Evolutionary conservation across 2,113 vertebrate species (phyloP), one percentile per base, ranked within the genome.

Genomic region (Turnix velox): DNA sequence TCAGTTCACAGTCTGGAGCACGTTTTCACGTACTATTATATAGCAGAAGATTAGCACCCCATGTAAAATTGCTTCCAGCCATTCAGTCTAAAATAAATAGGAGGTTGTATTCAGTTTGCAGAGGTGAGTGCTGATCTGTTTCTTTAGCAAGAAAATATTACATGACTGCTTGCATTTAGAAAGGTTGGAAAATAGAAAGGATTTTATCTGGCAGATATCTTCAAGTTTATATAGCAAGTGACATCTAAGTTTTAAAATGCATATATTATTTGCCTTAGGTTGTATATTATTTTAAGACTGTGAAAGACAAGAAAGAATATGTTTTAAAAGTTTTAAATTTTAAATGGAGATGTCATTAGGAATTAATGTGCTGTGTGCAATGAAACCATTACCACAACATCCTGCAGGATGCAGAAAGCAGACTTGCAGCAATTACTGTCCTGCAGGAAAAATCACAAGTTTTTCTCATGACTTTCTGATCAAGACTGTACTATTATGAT

Each of bases 391-490:
- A 75, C 23, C 48, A 49, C n/a, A 67, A 51, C 18, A 78, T 94
- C 83, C 80, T 93, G 48, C 55, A 75, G 52, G 61, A 74, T 68
- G 55, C 35, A 68, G 42, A 92, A 68, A 59, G 12, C 55, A 92
- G 72, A 75, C 55, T 37, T 43, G 17, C 12, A 72, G 73, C 81
- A 92, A 93, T 94, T 96, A 84, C 28, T 79, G 45, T 73, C 58
- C 62, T 54, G 54, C 49, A 81, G 68, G 42, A 88, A 92, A 94
- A 95, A 93, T 84, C 88, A 75, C 88, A 62, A n/a, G 10, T 52
- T 24, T 45, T 94, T 90, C 76, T 86, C 39, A 55, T 72, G 28
- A 30, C 28, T 88, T 92, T 86, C 68, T 78, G 68, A 81, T 88
- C 8, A 25, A 88, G 73, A 57, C 8, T 72, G 31, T 33, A 48